Percentiles rank a stretch among this genome's conserved stretches.
Evolutionary conservation across 2,797 vertebrate species (phyloP).

Genomic region (Esox lucius): DNA sequence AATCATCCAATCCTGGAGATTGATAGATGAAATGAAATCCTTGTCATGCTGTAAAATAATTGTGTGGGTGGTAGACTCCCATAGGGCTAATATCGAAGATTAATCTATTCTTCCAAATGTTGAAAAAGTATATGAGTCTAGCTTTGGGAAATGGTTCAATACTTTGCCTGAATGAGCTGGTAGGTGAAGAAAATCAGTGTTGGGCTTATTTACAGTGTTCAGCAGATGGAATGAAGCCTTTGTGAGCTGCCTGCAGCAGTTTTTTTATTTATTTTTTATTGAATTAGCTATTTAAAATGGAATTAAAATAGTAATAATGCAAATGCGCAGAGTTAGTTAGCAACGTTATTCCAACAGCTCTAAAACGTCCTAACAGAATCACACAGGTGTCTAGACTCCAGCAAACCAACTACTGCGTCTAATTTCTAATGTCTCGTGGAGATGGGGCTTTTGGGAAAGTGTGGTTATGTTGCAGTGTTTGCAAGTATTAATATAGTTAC

Average conservation of each 20-base stretch:
- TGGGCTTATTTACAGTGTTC: neutral
- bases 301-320: too few species aligned
- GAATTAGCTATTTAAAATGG: neutral
- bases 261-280: too few species aligned
- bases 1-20: neutral
- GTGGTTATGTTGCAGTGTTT: too few species aligned
- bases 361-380: neutral
- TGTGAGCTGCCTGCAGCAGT: neutral
- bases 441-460: too few species aligned
- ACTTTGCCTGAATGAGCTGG: neutral
- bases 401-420: neutral
- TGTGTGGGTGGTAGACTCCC: neutral
- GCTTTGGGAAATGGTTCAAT: neutral
- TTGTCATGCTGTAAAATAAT: neutral
- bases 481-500: too few species aligned
- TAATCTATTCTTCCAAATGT: neutral
- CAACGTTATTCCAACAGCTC: neutral
- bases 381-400: neutral
- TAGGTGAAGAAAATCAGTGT: neutral
- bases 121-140: neutral
- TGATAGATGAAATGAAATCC: neutral
- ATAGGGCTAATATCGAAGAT: neutral
- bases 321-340: neutral
- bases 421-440: too few species aligned
- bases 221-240: neutral